Evolutionary conservation across 2,797 vertebrate species (phyloP).

Genomic region (Avahi laniger): DNA sequence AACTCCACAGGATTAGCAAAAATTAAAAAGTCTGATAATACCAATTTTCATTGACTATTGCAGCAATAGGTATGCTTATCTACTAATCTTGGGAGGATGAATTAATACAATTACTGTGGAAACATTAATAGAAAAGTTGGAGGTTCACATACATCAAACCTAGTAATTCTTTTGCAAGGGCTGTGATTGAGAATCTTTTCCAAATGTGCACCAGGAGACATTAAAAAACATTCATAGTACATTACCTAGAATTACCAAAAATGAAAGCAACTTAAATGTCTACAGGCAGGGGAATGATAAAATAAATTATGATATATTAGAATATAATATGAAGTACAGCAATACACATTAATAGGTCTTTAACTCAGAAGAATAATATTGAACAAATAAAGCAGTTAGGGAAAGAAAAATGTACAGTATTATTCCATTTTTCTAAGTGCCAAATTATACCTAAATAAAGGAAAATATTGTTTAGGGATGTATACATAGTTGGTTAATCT

Average conservation of each 20-base stretch:
- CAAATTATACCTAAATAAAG: not conserved
- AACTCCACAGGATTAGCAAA: not conserved
- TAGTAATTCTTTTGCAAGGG: not conserved
- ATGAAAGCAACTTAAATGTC: not conserved
- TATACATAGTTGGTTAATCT: not conserved
- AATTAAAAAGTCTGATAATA: not conserved
- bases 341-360: not conserved
- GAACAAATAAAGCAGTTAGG: not conserved
- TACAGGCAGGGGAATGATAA: not conserved
- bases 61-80: not conserved
- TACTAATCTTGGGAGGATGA: not conserved
- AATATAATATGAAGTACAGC: not conserved
- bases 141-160: not conserved
- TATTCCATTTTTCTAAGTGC: not conserved
- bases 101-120: not conserved
- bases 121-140: not conserved
- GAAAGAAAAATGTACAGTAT: not conserved
- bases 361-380: not conserved
- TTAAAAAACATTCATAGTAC: not conserved
- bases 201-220: not conserved
- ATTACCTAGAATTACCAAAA: not conserved
- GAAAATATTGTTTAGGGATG: not conserved
- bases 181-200: not conserved
- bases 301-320: not conserved
- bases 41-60: not conserved